Conservation (phyloP, 2,797 vertebrate species). For the Lagocephalus sceleratus region DNA sequence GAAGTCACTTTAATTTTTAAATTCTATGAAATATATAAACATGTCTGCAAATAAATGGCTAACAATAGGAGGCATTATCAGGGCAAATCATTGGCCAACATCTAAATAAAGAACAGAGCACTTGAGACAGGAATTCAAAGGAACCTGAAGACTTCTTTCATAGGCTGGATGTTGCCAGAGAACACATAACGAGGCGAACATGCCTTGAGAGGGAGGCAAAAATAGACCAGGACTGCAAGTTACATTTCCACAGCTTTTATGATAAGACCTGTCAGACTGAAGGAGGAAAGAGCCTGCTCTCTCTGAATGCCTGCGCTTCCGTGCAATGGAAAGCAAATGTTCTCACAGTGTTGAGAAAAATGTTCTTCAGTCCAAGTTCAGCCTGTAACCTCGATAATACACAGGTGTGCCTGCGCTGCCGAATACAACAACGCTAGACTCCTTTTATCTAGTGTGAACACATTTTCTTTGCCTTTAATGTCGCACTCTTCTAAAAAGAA, state of each 20-base stretch:
- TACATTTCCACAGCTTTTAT: constrained; percentile 31
- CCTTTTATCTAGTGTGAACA: too few species aligned
- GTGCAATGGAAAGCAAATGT: constrained; percentile 6
- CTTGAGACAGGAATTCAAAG: constrained; percentile 39
- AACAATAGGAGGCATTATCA: constrained; percentile 9
- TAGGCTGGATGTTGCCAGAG: constrained; percentile 17
- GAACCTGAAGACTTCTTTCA: constrained; percentile 31
- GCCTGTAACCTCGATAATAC: too few species aligned
- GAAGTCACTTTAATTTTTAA: constrained; percentile 5
- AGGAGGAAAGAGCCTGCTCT: constrained; percentile 18
- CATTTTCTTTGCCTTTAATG: too few species aligned
- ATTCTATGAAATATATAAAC: constrained; percentile 15
- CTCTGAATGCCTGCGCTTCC: constrained; percentile 11
- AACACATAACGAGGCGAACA: constrained; percentile 22
- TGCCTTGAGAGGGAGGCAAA: constrained; percentile 34
- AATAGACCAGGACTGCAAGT: constrained; percentile 41
- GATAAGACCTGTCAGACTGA: constrained; percentile 37
- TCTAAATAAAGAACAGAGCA: constrained; percentile 52
- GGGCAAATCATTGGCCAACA: constrained; percentile 11
- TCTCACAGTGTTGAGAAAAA: not conserved
- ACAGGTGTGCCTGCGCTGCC: too few species aligned
- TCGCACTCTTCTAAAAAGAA: too few species aligned
- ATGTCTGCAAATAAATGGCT: constrained; percentile 5
- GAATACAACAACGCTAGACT: too few species aligned
- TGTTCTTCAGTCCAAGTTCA: not conserved